Percentiles rank a stretch among this genome's conserved stretches.
phyloP scores from a whole-genome alignment of 2,113 vertebrate species.

The Xiphorhynchus elegans region DNA sequence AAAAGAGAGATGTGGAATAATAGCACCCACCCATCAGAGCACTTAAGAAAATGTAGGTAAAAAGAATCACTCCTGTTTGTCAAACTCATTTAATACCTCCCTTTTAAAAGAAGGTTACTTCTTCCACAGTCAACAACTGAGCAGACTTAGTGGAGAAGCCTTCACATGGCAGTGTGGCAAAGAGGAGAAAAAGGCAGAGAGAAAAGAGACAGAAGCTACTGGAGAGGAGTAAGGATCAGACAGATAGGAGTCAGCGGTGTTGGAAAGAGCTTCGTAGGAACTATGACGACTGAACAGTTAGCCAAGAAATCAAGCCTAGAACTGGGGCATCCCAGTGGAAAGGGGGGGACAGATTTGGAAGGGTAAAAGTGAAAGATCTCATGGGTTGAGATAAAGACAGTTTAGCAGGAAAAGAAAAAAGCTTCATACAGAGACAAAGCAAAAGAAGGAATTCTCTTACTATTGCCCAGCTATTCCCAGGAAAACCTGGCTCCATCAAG shows the following conservation, averaged over 20 bases:
- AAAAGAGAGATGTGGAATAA: not conserved
- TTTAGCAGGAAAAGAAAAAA: not conserved
- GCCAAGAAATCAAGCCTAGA: not conserved
- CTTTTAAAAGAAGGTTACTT: not conserved
- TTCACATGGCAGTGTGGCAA: accelerated
- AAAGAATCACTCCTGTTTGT: not conserved
- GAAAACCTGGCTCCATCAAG: not conserved
- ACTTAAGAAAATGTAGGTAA: not conserved
- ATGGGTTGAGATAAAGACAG: not conserved
- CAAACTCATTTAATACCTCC: not conserved
- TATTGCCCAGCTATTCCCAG: not conserved
- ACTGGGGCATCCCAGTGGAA: not conserved
- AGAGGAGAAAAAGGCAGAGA: not conserved
- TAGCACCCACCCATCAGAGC: not conserved
- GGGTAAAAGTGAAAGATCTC: not conserved
- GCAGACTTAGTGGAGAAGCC: not conserved
- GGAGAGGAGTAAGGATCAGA: not conserved
- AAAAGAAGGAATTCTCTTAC: not conserved
- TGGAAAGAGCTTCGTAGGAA: not conserved
- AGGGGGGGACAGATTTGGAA: not conserved
- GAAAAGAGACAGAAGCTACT: not conserved
- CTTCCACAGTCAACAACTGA: not conserved
- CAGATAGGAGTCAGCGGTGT: not conserved
- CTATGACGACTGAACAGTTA: not conserved
- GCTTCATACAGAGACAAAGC: accelerated